Base-by-base conservation (phyloP, 2,113 vertebrate genomes). In the Chlorocebus sabaeus region DNA sequence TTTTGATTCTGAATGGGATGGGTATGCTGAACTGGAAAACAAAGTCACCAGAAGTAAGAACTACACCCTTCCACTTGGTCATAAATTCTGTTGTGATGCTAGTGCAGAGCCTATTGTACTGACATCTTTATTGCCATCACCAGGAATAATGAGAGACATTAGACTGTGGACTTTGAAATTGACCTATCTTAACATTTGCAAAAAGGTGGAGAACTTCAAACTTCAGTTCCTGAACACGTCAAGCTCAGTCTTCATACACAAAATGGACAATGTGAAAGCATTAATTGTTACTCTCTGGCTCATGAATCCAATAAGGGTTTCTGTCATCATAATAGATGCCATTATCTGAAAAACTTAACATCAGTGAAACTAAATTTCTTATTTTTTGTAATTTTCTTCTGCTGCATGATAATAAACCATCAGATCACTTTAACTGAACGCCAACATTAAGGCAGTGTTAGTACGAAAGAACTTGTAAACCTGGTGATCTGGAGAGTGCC, bases 401-500 rank as follows among this genome's bases (percentile, higher is more conserved):
- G 7, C 2, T 97, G 5, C 55, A 95, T 48, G 6, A 91, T 52
- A 84, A 87, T 14, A 85, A 83, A 96, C 43, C 0, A 89, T 2
- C 16, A 70, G 61, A 59, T 91, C 30, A 55, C 95, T 30, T 93
- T 97, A 97, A 55, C 5, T 92, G 68, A 96, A 68, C 22, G 73
- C 85, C 72, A 95, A 92, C 97, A 87, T 89, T 72, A 90, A 92
- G 92, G 72, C 40, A 45, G 17, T 95, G 2, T 86, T 35, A 76
- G 5, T 45, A 59, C 32, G 93, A 80, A 96, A 59, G 5, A 61
- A 30, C 90, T 94, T 92, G 48, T 88, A 98, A 98, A 95, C 4
- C 57, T 52, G 40, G 76, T 86, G 82, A 93, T 93, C 67, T 70
- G 70, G 84, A 70, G 68, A 97, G 50, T 97, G 73, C 14, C 43